Evolutionary conservation across 2,888 invertebrate species (phyloP), one percentile per base, ranked within the genome.

Genomic region (Sussaba pulchella): DNA sequence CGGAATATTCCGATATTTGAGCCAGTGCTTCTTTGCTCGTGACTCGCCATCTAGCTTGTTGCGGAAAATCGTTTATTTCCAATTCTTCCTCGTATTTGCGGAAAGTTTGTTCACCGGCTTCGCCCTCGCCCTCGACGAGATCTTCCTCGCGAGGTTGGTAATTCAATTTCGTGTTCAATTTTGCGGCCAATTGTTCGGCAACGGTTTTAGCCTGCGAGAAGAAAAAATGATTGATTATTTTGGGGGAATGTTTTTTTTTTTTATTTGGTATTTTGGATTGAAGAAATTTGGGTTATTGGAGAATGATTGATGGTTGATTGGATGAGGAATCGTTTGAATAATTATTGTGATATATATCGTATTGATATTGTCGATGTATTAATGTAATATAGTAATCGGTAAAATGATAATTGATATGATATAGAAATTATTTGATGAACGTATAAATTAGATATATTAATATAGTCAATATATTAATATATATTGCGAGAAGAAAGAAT

Each of bases 51-150:
- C 99, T 94, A 0, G 99, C 99, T 91, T 99, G 99, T 89, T 99
- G 99, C 31, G 99, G 99, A 93, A 99, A 99, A 93, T 99, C 99
- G 91, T 99, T 99, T 90, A 99, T 99, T 93, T 99, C 99, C 85
- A 99, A 94, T 91, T 99, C 99, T 87, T 99, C 99, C 92, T 99
- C 99, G 92, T 98, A 99, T 89, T 99, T 98, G 82, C 96, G 94
- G 94, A 97, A 97, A 14, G 95, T 95, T 89, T 94, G 95, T 88
- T 94, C 94, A 43, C 94, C 93, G 41, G 94, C 94, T 86, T 94
- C 95, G 88, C 95, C 94, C 84, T 95, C 95, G 69, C 96, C 96
- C 66, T 95, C 94, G 0, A 95, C 93, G 1, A 92, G 85, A 76
- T 96, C 95, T 84, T 97, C 98, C 89, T 98, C 97, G 80, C 97